Evolutionary conservation across 1,140 invertebrate genomes (phyloP).

Genomic region (Drosophila sechellia): DNA sequence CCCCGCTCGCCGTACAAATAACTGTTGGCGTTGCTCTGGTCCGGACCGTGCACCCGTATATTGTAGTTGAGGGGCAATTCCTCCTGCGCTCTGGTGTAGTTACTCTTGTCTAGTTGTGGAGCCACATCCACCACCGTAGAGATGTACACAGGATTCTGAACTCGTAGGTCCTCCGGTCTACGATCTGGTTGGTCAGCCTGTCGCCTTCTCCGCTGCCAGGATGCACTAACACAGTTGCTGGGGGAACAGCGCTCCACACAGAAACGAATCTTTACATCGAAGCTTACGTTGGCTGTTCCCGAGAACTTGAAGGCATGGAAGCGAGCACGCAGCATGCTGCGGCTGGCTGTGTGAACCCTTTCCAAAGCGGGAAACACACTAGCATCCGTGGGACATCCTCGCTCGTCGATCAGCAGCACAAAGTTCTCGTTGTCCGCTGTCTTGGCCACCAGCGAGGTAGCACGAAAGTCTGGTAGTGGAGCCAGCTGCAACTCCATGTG

Average conservation of each 20-base stretch:
- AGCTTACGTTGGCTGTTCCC: conserved; percentile 84
- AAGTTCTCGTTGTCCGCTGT: conserved; percentile 84
- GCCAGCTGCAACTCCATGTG: conserved; percentile 58
- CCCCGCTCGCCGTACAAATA: conserved; percentile 85
- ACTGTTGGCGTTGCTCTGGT: conserved; percentile 78
- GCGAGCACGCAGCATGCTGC: conserved; percentile 74
- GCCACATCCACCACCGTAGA: conserved; percentile 72
- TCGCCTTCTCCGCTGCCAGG: conserved; percentile 44
- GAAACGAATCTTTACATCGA: conserved; percentile 85
- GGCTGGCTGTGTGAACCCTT: conserved; percentile 71
- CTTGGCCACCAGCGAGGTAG: conserved; percentile 84
- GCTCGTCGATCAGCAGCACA: conserved; percentile 86
- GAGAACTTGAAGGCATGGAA: conserved; percentile 86
- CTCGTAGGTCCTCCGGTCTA: conserved; percentile 41
- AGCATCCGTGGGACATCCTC: conserved; percentile 87
- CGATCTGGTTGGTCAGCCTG: conserved; percentile 32
- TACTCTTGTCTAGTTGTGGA: conserved; percentile 2
- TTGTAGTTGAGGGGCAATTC: conserved; percentile 85
- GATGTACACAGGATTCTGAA: conserved; percentile 75
- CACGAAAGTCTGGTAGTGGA: conserved; percentile 72
- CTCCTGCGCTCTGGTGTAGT: conserved; percentile 42
- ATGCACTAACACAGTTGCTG: conserved; percentile 60
- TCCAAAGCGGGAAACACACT: conserved; percentile 84
- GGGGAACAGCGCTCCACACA: conserved; percentile 82
- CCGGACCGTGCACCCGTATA: conserved; percentile 84